Percentiles rank a stretch among this genome's conserved stretches.
phyloP scores from a whole-genome alignment of 2,797 vertebrate genomes.

The Epinephelus malabaricus region DNA sequence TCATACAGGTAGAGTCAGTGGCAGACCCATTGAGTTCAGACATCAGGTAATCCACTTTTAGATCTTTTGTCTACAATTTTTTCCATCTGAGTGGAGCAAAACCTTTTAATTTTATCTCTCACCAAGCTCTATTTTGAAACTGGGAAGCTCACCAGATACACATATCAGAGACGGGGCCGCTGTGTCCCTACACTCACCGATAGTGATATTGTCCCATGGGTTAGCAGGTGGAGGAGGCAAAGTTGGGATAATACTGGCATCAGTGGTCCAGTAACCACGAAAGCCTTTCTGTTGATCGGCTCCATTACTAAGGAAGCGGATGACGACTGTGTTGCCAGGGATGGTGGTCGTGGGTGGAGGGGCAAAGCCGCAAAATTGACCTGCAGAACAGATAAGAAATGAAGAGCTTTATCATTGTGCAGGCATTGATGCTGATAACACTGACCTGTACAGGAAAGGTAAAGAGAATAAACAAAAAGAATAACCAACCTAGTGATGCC shows the following conservation, averaged over 20 bases:
- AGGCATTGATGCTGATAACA: background rate
- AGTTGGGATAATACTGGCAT: conserved; percentile 72
- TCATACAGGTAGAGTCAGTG: background rate
- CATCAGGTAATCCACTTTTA: background rate
- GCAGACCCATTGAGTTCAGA: background rate
- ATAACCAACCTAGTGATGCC: conserved; percentile 66
- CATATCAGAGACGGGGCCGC: background rate
- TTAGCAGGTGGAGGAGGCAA: conserved; percentile 72
- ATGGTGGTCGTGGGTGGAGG: conserved; percentile 64
- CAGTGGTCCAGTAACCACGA: conserved; percentile 85
- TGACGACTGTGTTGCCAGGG: conserved; percentile 60
- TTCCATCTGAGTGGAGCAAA: background rate
- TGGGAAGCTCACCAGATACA: background rate
- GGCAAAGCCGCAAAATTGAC: conserved; percentile 80
- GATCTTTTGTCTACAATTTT: background rate
- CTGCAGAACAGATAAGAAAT: conserved; percentile 62
- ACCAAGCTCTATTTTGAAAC: background rate
- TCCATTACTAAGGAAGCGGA: conserved; percentile 83
- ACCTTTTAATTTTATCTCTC: background rate
- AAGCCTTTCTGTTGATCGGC: conserved; percentile 81
- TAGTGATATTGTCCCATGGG: conserved; percentile 80
- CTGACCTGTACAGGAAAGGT: background rate
- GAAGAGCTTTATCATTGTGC: background rate
- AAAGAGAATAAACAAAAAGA: background rate
- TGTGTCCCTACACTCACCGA: conserved; percentile 67